Conservation (phyloP, 1,140 invertebrate species). For the Coenobita brevimanus region DNA sequence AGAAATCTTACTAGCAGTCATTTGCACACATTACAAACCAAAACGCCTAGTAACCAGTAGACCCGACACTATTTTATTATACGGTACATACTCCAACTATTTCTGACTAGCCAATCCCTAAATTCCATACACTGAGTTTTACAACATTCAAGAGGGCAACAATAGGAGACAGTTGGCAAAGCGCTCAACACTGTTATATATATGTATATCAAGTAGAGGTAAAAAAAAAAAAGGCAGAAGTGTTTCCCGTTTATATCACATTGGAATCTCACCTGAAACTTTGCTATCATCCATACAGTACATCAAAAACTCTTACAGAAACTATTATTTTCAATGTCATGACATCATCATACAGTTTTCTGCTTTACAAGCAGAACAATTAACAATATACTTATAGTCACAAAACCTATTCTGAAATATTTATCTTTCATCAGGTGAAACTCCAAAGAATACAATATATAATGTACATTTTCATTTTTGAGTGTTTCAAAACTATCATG, state of each 20-base stretch:
- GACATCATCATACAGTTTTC: neutral
- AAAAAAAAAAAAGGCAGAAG: conserved; percentile 41
- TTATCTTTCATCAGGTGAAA: conserved; percentile 18
- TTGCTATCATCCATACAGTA: neutral
- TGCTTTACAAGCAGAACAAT: no score
- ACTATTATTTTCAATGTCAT: neutral
- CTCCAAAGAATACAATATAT: neutral
- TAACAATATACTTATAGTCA: neutral
- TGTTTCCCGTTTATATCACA: conserved; percentile 48
- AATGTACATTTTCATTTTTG: neutral
- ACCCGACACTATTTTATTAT: neutral
- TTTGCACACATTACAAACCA: neutral
- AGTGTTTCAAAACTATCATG: conserved; percentile 58
- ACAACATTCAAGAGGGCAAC: conserved; percentile 36
- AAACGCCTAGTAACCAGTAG: neutral
- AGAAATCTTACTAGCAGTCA: no score
- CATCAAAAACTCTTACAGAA: neutral
- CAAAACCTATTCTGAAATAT: neutral
- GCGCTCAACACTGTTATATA: no score
- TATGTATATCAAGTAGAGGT: no score
- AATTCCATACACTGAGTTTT: neutral
- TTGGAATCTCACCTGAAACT: conserved; percentile 7
- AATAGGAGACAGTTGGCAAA: neutral
- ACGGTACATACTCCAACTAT: conserved; percentile 35
- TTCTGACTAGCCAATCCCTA: conserved; percentile 64